Evolutionary conservation across 2,113 vertebrate species (phyloP).

Genomic region (Macheiramphus alcinus): DNA sequence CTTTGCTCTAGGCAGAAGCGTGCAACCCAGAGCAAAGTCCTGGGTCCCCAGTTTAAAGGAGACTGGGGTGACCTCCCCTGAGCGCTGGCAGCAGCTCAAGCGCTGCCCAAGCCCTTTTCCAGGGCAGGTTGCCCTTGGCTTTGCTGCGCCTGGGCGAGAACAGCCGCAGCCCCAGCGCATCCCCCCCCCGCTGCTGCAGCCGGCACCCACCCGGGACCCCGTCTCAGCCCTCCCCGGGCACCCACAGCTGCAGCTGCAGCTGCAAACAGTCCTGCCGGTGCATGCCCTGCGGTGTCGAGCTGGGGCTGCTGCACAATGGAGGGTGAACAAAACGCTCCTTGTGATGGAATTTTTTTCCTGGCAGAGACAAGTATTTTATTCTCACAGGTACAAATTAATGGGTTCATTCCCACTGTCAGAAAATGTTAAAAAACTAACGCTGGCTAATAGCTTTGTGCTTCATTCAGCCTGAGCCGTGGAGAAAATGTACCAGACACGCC

Average conservation of each 20-base stretch:
- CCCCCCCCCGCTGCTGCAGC: not conserved
- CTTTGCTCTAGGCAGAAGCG: not conserved
- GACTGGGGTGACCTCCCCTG: not conserved
- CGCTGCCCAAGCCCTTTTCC: not conserved
- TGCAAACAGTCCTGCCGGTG: accelerated
- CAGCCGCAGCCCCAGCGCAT: not conserved
- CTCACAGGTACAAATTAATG: not conserved
- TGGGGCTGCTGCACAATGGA: not conserved
- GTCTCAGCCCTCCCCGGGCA: not conserved
- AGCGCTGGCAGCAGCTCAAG: not conserved
- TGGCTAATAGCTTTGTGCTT: not conserved
- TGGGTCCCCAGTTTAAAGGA: not conserved
- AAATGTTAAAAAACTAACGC: not conserved
- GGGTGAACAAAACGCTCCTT: not conserved
- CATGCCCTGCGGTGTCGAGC: accelerated
- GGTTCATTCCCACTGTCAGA: accelerated
- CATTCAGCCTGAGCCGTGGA: not conserved
- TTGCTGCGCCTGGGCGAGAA: too few relatives aligned
- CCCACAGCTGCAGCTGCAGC: not conserved
- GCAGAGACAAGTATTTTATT: not conserved
- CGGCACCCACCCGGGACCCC: not conserved
- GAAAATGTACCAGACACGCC: not conserved
- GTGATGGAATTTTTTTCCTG: not conserved
- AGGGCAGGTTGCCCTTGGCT: not conserved
- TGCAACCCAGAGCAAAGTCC: not conserved